phyloP scores from a whole-genome alignment of 2,888 invertebrate genomes.

The Clivina fossor region DNA sequence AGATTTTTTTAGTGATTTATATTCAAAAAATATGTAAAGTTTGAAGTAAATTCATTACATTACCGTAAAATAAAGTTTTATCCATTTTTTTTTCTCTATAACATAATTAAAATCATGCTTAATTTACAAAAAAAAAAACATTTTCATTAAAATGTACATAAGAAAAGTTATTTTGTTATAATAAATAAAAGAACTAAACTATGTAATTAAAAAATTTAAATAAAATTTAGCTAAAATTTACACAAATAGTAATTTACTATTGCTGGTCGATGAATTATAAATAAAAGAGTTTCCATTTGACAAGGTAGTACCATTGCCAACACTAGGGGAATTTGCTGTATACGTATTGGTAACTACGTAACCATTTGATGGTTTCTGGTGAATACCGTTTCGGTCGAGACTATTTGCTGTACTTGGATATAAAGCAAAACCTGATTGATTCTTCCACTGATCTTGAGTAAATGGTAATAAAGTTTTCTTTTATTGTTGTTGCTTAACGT shows the following conservation, averaged over 20 bases:
- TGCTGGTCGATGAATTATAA: constrained; percentile 45
- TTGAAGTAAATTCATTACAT: too few species aligned
- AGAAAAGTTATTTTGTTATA: too few species aligned
- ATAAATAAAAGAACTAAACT: too few species aligned
- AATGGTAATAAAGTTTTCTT: constrained; percentile 60
- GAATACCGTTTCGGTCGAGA: constrained; percentile 41
- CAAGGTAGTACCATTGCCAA: neutral
- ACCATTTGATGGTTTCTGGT: constrained; percentile 30
- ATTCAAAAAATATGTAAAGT: too few species aligned
- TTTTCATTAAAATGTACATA: too few species aligned
- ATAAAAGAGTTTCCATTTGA: constrained; percentile 41
- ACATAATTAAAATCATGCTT: too few species aligned
- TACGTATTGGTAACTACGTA: constrained; percentile 12
- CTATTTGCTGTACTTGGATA: constrained; percentile 58
- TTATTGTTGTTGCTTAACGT: constrained; percentile 59
- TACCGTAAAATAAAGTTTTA: too few species aligned
- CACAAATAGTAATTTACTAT: constrained; percentile 49
- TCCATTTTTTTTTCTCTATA: too few species aligned
- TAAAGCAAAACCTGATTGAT: constrained; percentile 73
- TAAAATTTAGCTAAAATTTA: too few species aligned
- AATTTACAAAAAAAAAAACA: too few species aligned
- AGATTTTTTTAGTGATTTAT: too few species aligned
- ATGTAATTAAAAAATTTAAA: too few species aligned
- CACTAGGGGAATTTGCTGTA: neutral
- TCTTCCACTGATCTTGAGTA: constrained; percentile 51